A percentile compares a stretch with the other conserved stretches of the same genome.
Evolutionary conservation across 2,797 vertebrate species (phyloP).

Genomic region (Sebastiscus tertius): DNA sequence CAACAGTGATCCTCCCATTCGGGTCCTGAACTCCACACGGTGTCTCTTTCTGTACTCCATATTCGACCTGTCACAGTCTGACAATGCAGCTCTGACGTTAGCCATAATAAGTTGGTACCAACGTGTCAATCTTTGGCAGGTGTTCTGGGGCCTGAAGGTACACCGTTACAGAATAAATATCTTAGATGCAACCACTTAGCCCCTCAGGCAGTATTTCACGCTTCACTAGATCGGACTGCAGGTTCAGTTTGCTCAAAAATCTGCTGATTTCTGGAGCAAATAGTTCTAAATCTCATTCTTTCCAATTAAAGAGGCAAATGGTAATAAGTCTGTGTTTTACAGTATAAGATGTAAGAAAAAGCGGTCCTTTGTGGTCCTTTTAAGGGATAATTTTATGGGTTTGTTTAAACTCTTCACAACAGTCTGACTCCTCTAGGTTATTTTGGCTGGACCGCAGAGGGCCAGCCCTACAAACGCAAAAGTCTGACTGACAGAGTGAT

Average conservation of each 20-base stretch:
- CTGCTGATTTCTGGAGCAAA: conserved; percentile 16
- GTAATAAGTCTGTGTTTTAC: not conserved
- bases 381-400: not conserved
- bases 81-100: conserved; percentile 54
- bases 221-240: conserved; percentile 39
- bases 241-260: conserved; percentile 19
- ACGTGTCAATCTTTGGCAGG: conserved; percentile 62
- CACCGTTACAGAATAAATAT: conserved; percentile 61
- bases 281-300: not conserved
- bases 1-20: conserved; percentile 26
- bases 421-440: not conserved
- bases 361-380: not conserved
- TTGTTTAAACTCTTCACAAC: not conserved
- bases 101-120: conserved; percentile 53
- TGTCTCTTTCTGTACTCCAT: not conserved
- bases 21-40: conserved; percentile 2
- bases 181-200: conserved; percentile 58
- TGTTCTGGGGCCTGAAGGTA: conserved; percentile 48
- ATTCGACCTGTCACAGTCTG: conserved; percentile 39
- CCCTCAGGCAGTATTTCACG: conserved; percentile 54
- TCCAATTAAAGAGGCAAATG: not conserved
- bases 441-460: not conserved
- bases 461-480: no score
- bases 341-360: not conserved
- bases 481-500: no score